These are phyloP conservation scores for Drosophila cracens DNA, from an alignment of 2,888 invertebrate species.

Conservation along the genomic window DNA sequence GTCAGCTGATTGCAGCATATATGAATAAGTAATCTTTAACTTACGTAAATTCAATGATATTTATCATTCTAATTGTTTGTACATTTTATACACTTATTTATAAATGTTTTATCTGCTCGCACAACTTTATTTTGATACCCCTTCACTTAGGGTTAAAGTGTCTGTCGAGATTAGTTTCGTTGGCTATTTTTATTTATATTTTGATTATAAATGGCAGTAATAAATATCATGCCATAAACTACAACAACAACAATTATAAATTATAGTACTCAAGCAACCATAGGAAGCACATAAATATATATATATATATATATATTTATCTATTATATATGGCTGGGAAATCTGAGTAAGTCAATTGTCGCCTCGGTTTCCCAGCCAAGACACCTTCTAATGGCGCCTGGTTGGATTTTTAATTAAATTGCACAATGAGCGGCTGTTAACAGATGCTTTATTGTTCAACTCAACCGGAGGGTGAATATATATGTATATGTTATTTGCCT, in stretches of 20 bases:
- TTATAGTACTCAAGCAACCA: constrained; percentile 3
- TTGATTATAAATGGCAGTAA: constrained; percentile 43
- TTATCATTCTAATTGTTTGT: not conserved
- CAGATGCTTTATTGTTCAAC: constrained; percentile 51
- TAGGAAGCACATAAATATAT: not conserved
- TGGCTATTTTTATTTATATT: constrained; percentile 14
- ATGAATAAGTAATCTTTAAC: not conserved
- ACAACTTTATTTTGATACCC: not conserved
- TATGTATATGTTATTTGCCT: constrained; percentile 12
- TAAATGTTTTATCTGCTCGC: not conserved
- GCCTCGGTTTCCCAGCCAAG: constrained; percentile 31
- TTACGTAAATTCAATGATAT: not conserved
- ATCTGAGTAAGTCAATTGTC: constrained; percentile 49
- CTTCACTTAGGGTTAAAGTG: constrained; percentile 11
- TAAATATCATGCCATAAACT: constrained; percentile 31
- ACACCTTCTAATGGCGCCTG: constrained; percentile 20
- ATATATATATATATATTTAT: not conserved
- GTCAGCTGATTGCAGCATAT: not conserved
- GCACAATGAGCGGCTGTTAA: constrained; percentile 49
- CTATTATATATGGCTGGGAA: constrained; percentile 18
- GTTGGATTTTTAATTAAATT: constrained; percentile 52
- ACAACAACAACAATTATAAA: constrained; percentile 17
- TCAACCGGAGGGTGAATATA: constrained; percentile 7
- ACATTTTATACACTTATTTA: not conserved
- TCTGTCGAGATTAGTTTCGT: constrained; percentile 38